Conservation (phyloP, 2,113 vertebrate genomes). For the Thamnaconus septentrionalis region DNA sequence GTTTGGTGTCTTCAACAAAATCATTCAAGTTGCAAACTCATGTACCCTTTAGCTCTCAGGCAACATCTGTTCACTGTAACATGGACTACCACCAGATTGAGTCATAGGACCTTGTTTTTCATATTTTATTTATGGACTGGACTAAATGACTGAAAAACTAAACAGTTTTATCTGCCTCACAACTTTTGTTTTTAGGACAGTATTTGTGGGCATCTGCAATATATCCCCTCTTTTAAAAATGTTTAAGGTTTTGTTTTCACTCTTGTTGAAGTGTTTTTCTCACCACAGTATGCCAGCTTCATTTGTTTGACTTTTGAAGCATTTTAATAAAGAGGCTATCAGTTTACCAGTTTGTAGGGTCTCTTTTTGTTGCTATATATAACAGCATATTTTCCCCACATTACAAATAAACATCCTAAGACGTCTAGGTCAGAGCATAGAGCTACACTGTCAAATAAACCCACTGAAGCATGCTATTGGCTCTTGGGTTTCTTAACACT, state of each 20-base stretch:
- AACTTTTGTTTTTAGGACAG: constrained; percentile 5
- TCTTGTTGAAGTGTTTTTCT: constrained; percentile 39
- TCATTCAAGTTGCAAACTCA: constrained; percentile 13
- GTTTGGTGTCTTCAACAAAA: constrained; percentile 25
- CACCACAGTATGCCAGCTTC: constrained; percentile 40
- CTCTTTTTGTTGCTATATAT: background rate
- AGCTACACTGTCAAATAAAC: no score
- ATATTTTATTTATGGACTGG: background rate
- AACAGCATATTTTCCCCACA: no score
- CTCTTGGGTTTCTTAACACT: background rate
- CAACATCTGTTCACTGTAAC: constrained; percentile 4
- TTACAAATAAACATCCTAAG: background rate
- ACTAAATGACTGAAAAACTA: background rate
- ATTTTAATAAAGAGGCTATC: constrained; percentile 59
- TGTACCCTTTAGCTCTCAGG: constrained; percentile 42
- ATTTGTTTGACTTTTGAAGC: constrained; percentile 56
- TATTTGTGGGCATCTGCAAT: constrained; percentile 32
- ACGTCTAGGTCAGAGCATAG: no score
- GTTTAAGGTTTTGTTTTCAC: constrained; percentile 48
- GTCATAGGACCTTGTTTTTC: background rate
- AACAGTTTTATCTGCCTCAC: background rate
- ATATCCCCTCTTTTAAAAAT: constrained; percentile 26
- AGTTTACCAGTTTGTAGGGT: constrained; percentile 23
- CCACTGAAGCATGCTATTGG: no score
- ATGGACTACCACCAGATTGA: background rate